Base-by-base conservation (phyloP, 53 echinoderm and acorn worm species). In the Paelopatides confundens region DNA sequence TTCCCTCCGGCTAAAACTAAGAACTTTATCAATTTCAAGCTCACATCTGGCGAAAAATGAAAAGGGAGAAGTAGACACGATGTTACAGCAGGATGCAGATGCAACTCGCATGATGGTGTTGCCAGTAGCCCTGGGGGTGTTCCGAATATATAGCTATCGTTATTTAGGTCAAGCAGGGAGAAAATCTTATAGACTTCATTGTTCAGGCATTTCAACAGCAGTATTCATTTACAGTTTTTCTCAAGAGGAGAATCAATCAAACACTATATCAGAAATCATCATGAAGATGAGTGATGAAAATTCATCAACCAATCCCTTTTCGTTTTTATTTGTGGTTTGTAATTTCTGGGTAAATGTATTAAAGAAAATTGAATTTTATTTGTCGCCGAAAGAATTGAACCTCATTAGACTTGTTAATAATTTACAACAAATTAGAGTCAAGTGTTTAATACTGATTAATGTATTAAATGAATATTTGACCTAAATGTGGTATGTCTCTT, bases 101-200 rank as follows among this genome's bases (percentile, higher is more conserved):
- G 40, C 71, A 39, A 33, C 39, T 43, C 46, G 71, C 71, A 39
- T 39, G 37, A 39, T 71, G 71, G 71, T 71, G 23, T 39, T 71
- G 39, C 71, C 71, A 4, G 14, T 71, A 40, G 71, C 71, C 46
- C 23, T 46, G 38, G 18, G n/a, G 71, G 71, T n/a, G 39, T 39
- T 39, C 71, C 43, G 39, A 37, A 71, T 71, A 71, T 71, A 43
- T 46, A 39, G 39, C 71, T 54, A 54, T 54, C 71, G 46, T 28
- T 38, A 71, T 71, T 71, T 71, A 71, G 71, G 71, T 71, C 71
- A 71, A 71, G 71, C 71, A 71, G 71, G 37, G 15, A 71, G 34
- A 54, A n/a, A 21, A 54, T 54, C 58, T 15, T 23, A 54, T 54
- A 54, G 58, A 23, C 58, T 54, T 54, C 58, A 54, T n/a, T 54